Base-by-base conservation (phyloP, 1,140 invertebrate species). In the Melitaea cinxia region DNA sequence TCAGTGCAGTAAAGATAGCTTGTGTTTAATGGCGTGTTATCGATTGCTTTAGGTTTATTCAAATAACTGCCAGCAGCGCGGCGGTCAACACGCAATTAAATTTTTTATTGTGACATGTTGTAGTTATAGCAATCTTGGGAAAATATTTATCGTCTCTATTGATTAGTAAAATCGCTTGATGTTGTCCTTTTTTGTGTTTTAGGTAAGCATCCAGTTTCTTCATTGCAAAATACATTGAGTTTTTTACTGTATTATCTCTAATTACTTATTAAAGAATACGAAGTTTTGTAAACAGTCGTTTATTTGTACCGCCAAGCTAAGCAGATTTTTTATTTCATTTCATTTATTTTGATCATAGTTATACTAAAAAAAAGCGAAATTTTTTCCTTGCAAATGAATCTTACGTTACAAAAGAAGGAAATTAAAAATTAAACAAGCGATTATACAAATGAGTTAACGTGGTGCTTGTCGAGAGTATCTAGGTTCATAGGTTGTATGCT, bases 21-120 rank as follows among this genome's bases (percentile, higher is more conserved):
- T 42, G 23, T 57, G 23, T 26, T 56, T 37, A 45, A 47, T 47
- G 42, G 42, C 42, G 54, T 28, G 52, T 37, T 39, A 64, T 64
- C 37, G 60, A 56, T 63, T 59, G 24, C 28, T 60, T 60, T 56
- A 39, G 61, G 57, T 58, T 42, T 57, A 61, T 67, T 65, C 55
- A 68, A 67, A 64, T 67, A 12, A 63, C 15, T 65, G 53, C 42
- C 55, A 54, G 57, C 49, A 26, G 59, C 26, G 56, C 21, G 26
- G 28, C 50, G 59, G 68, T 60, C 28, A 26, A 65, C 53, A 70
- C 57, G 62, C 30, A n/a, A 23, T 58, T 15, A 47, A 5, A 26
- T 47, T 58, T 42, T 28, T 30, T 45, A 30, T 45, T 47, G 28
- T 58, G 19, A 47, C 19, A 42, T 15, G 15, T 58, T 58, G 24